phyloP scores from a whole-genome alignment of 2,888 invertebrate species.

The Tenthredo distinguenda region DNA sequence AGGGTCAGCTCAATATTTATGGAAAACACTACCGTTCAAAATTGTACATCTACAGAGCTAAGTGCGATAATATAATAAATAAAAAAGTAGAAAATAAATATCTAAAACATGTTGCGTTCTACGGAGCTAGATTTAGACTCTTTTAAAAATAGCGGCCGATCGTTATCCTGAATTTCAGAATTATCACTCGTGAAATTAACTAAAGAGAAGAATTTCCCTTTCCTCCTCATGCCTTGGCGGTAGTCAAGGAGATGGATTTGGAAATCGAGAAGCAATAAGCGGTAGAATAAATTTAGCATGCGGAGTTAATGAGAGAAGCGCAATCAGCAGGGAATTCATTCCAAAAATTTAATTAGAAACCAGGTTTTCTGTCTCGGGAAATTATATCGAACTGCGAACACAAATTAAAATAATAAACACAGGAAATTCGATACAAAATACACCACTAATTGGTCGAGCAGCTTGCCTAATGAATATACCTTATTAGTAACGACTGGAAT shows the following conservation, averaged over 20 bases:
- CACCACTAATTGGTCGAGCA: slow-evolving; percentile 20
- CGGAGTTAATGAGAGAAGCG: background rate
- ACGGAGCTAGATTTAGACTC: background rate
- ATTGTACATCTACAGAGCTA: slow-evolving; percentile 61
- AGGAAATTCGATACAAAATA: background rate
- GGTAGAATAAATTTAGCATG: background rate
- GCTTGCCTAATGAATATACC: slow-evolving; percentile 23
- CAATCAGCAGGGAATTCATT: background rate
- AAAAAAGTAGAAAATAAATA: background rate
- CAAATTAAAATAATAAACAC: slow-evolving; percentile 5
- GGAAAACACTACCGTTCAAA: background rate
- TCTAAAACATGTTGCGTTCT: background rate
- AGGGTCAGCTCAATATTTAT: slow-evolving; percentile 65
- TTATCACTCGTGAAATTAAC: background rate
- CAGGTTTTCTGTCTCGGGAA: background rate
- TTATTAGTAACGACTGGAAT: slow-evolving; percentile 21
- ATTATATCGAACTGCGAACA: background rate
- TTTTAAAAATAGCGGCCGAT: background rate
- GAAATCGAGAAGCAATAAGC: background rate
- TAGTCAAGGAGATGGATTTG: background rate
- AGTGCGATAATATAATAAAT: background rate
- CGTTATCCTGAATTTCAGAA: background rate
- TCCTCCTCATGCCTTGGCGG: background rate
- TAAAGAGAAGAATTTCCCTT: background rate
- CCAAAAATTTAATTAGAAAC: background rate